These are phyloP conservation scores for Henricia sp. DNA, from an alignment of 53 echinoderm and acorn worm genomes.

Conservation along the genomic window DNA sequence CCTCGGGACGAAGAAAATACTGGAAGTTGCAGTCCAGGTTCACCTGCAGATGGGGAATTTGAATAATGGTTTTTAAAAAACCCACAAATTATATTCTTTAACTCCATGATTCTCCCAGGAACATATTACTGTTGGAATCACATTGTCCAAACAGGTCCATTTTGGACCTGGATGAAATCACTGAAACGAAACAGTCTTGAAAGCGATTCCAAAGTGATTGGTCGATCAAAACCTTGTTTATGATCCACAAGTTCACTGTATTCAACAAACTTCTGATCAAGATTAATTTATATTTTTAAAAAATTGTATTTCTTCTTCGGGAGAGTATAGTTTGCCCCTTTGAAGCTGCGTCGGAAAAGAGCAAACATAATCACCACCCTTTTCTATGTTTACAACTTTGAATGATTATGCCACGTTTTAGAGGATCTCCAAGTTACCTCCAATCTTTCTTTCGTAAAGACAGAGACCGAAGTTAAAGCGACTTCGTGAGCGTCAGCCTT, in stretches of 20 bases:
- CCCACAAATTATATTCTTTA: not conserved
- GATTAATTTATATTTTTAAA: no score
- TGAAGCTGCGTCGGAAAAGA: no score
- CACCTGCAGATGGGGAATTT: conserved; percentile 43
- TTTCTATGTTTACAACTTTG: not conserved
- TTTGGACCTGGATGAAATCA: no score
- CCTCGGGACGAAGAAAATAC: conserved; percentile 77
- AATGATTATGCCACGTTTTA: not conserved
- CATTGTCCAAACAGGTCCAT: no score
- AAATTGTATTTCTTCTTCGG: no score
- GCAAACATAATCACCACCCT: not conserved
- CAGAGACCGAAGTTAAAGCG: conserved; percentile 12
- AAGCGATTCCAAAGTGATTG: no score
- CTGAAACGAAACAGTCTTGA: no score
- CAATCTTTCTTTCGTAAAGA: conserved; percentile 69
- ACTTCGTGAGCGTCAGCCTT: conserved; percentile 69
- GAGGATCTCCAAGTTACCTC: conserved; percentile 57
- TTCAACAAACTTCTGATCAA: no score
- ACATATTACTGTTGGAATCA: no score
- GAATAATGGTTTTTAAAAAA: not conserved
- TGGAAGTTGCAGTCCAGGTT: conserved; percentile 67
- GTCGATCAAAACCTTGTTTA: no score
- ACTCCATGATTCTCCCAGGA: not conserved
- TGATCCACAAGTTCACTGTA: no score
- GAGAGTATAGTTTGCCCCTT: no score